Evolutionary conservation across 23 tunicate species (phyloP).

Genomic region (Corella eumyota): DNA sequence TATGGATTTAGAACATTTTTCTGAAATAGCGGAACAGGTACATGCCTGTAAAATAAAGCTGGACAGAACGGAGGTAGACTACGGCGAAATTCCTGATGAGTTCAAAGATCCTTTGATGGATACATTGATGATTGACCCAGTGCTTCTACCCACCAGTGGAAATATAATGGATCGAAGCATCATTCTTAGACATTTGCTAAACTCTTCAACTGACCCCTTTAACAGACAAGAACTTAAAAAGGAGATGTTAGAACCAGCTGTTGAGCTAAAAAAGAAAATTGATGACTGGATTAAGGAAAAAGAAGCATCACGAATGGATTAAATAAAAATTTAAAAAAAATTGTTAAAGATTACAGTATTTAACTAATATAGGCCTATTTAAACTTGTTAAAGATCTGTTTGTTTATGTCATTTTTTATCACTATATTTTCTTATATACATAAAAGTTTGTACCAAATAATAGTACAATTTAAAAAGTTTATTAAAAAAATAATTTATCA

Average conservation of each 20-base stretch:
- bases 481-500: too few relatives aligned
- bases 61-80: constrained; percentile 53
- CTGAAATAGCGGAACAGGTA: constrained; percentile 32
- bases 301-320: too few relatives aligned
- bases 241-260: constrained; percentile 61
- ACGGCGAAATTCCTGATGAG: constrained; percentile 84
- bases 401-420: too few relatives aligned
- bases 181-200: constrained; percentile 73
- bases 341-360: too few relatives aligned
- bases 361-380: too few relatives aligned
- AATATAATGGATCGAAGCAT: constrained; percentile 85
- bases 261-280: constrained; percentile 34
- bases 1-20: constrained; percentile 44
- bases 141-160: constrained; percentile 83
- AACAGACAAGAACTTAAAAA: constrained; percentile 75
- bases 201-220: constrained; percentile 90
- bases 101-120: constrained; percentile 95
- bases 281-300: constrained; percentile 45
- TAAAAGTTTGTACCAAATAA: too few relatives aligned
- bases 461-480: too few relatives aligned
- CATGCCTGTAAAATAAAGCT: constrained; percentile 35
- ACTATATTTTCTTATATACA: too few relatives aligned
- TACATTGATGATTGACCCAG: constrained; percentile 90
- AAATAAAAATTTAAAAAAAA: too few relatives aligned
- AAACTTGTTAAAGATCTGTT: too few relatives aligned